Evolutionary conservation across 2,113 vertebrate species (phyloP).

Genomic region (Microtus montanus): DNA sequence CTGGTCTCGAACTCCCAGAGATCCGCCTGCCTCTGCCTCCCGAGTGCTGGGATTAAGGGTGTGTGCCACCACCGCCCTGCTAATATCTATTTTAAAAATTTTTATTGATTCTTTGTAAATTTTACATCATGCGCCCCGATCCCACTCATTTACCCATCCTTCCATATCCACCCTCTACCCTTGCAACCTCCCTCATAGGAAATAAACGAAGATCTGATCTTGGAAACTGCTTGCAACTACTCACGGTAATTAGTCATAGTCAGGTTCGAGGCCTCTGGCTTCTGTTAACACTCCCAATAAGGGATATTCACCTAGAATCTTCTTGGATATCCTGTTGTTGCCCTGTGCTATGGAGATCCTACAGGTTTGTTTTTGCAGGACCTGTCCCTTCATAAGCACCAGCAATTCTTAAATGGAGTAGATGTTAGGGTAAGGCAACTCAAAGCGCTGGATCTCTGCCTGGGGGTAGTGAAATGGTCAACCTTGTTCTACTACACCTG

Average conservation of each 20-base stretch:
- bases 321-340: not conserved
- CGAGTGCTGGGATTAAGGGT: too few species aligned
- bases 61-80: too few species aligned
- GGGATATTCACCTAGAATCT: not conserved
- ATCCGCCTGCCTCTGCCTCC: too few species aligned
- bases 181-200: not conserved
- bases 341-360: not conserved
- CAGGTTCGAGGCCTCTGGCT: not conserved
- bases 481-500: not conserved
- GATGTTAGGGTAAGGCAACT: not conserved
- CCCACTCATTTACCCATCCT: not conserved
- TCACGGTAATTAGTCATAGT: not conserved
- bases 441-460: not conserved
- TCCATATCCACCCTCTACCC: not conserved
- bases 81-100: slow-evolving; percentile 48
- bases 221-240: not conserved
- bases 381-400: not conserved
- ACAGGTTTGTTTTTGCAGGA: not conserved
- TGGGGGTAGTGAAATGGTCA: not conserved
- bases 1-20: too few species aligned
- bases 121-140: not conserved
- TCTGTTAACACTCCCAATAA: not conserved
- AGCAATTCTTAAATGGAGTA: not conserved
- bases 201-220: not conserved
- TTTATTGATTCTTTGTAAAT: not conserved